Evolutionary conservation across 2,113 vertebrate species (phyloP).

Genomic region (Coreoperca whiteheadi): DNA sequence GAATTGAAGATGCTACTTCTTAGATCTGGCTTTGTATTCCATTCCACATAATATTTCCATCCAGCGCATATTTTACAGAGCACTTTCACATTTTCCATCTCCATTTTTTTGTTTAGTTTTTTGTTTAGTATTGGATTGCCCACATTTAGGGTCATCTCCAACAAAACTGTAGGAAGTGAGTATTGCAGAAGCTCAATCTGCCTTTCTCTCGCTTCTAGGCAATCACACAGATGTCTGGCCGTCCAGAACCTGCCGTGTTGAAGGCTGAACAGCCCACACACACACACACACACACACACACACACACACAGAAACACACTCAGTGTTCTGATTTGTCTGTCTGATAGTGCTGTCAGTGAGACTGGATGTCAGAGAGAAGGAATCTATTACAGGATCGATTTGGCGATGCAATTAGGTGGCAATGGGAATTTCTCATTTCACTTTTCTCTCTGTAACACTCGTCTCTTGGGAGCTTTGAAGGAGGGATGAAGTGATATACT

Average conservation of each 20-base stretch:
- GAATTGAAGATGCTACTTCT: background rate
- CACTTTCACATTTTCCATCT: conserved; percentile 4
- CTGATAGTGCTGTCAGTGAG: conserved; percentile 75
- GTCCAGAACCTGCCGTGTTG: conserved; percentile 55
- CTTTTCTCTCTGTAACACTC: conserved; percentile 69
- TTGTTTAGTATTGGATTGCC: conserved; percentile 14
- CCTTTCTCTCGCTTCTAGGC: conserved; percentile 54
- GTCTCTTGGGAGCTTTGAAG: conserved; percentile 67
- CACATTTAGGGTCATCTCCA: conserved; percentile 38
- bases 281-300: conserved; percentile 30
- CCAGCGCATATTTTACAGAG: background rate
- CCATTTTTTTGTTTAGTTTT: conserved; percentile 2
- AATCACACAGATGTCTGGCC: conserved; percentile 65
- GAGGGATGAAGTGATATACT: conserved; percentile 68
- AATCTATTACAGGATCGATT: conserved; percentile 83
- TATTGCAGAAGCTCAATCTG: conserved; percentile 48
- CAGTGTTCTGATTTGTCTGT: conserved; percentile 77
- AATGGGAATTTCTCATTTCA: conserved; percentile 75
- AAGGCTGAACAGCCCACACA: conserved; percentile 34
- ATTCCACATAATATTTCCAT: conserved; percentile 8
- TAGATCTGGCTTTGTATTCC: conserved; percentile 11
- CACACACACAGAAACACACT: conserved; percentile 26
- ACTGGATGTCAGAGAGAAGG: conserved; percentile 70
- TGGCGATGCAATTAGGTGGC: conserved; percentile 74
- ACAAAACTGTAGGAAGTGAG: conserved; percentile 27